Evolutionary conservation across 2,113 vertebrate species (phyloP).

Genomic region (Gopherus evgoodei): DNA sequence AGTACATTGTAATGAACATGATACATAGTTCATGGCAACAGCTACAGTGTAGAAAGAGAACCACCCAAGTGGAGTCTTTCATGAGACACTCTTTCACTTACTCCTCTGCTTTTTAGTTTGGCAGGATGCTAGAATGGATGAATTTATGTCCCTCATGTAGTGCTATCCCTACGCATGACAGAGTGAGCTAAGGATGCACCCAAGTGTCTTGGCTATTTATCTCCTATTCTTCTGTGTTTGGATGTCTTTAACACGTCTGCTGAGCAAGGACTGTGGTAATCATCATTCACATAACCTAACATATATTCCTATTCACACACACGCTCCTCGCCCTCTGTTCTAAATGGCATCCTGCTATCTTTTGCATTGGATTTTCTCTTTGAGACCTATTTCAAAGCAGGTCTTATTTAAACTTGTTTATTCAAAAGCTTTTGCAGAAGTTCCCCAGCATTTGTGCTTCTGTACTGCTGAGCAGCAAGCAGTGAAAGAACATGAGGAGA

Average conservation of each 20-base stretch:
- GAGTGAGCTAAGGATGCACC: background rate
- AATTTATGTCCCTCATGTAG: background rate
- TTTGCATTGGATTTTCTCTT: background rate
- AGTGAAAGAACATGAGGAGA: background rate
- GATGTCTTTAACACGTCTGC: background rate
- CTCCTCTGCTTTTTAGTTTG: background rate
- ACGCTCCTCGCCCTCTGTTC: background rate
- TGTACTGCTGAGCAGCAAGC: slow-evolving; percentile 1
- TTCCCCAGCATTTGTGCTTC: slow-evolving; percentile 7
- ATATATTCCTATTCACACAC: accelerated
- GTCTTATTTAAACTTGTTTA: background rate
- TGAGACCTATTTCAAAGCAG: slow-evolving; percentile 28
- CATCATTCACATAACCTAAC: accelerated
- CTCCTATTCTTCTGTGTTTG: background rate
- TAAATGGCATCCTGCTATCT: background rate
- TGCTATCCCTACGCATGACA: background rate
- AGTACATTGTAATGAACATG: background rate
- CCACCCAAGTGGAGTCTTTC: background rate
- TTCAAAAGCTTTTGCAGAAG: slow-evolving; percentile 22
- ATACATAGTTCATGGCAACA: accelerated
- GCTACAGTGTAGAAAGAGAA: background rate
- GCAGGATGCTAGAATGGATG: background rate
- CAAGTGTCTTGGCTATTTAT: background rate
- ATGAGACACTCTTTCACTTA: accelerated
- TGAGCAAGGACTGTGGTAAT: background rate